Conservation (phyloP, 2,888 invertebrate genomes). For the Hirtodrosophila trivittata region DNA sequence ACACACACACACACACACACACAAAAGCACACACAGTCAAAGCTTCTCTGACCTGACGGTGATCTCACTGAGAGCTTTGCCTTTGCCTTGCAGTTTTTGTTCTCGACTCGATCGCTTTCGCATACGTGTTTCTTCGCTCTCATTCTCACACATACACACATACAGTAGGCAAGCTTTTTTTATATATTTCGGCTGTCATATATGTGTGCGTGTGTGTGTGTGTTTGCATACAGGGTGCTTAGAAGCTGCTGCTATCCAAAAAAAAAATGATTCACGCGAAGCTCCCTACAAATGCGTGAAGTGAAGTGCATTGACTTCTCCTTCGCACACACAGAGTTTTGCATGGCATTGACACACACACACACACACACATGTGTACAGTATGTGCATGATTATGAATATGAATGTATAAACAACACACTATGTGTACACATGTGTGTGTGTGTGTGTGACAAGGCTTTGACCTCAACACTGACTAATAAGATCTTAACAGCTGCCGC, state of each 20-base stretch:
- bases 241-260: slow-evolving; percentile 46
- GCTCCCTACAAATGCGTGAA: slow-evolving; percentile 43
- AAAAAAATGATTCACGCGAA: slow-evolving; percentile 49
- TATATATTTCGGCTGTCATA: not conserved
- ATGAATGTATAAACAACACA: slow-evolving; percentile 18
- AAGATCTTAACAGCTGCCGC: not conserved
- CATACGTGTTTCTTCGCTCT: slow-evolving; percentile 1
- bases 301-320: slow-evolving; percentile 55
- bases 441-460: slow-evolving; percentile 38
- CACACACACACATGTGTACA: slow-evolving; percentile 6
- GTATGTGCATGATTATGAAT: slow-evolving; percentile 37
- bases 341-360: slow-evolving; percentile 51
- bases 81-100: slow-evolving; percentile 17
- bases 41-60: slow-evolving; percentile 56
- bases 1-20: slow-evolving; percentile 22
- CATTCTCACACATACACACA: slow-evolving; percentile 8
- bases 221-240: slow-evolving; percentile 49
- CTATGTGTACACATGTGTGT: slow-evolving; percentile 27
- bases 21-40: slow-evolving; percentile 2
- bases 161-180: not conserved
- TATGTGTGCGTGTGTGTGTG: slow-evolving; percentile 2
- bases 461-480: slow-evolving; percentile 54
- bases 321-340: slow-evolving; percentile 36
- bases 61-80: slow-evolving; percentile 42
- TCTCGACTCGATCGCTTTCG: not conserved